phyloP scores from a whole-genome alignment of 1,140 invertebrate species.

The Druon quercuslanigerum region DNA sequence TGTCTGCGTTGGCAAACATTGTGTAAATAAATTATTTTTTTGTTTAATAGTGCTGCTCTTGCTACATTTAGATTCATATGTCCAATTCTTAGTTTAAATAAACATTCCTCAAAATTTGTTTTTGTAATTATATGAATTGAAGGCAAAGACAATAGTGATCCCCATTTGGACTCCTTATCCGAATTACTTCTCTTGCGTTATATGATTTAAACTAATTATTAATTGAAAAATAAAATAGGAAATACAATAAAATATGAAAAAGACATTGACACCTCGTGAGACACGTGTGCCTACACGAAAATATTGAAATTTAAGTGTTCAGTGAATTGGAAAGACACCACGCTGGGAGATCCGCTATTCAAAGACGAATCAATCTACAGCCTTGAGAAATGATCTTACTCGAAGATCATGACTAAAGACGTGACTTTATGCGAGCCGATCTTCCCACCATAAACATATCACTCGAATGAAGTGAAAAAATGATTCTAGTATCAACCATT shows the following conservation, averaged over 20 bases:
- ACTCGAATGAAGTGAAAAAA: slow-evolving; percentile 15
- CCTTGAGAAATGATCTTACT: slow-evolving; percentile 15
- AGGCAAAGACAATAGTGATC: too few species aligned
- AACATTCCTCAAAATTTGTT: too few species aligned
- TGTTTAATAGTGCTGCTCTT: too few species aligned
- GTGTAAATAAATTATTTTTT: too few species aligned
- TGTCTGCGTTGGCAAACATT: too few species aligned
- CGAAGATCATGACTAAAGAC: slow-evolving; percentile 14
- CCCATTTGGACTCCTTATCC: too few species aligned
- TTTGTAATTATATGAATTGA: too few species aligned
- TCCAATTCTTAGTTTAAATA: too few species aligned
- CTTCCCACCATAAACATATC: slow-evolving; percentile 30
- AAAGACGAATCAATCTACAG: slow-evolving; percentile 21
- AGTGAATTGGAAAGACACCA: slow-evolving; percentile 24
- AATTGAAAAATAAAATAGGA: not conserved
- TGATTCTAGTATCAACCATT: slow-evolving; percentile 21
- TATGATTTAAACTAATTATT: too few species aligned
- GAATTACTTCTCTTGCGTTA: too few species aligned
- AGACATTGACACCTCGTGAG: not conserved
- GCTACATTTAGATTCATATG: too few species aligned
- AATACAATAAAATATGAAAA: slow-evolving; percentile 1
- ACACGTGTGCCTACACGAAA: slow-evolving; percentile 19
- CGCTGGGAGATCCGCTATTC: slow-evolving; percentile 23
- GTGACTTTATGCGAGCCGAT: slow-evolving; percentile 5
- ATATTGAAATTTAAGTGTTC: slow-evolving; percentile 27